Base-by-base conservation (phyloP, 2,888 invertebrate species). In the Amphimallon solstitiale region DNA sequence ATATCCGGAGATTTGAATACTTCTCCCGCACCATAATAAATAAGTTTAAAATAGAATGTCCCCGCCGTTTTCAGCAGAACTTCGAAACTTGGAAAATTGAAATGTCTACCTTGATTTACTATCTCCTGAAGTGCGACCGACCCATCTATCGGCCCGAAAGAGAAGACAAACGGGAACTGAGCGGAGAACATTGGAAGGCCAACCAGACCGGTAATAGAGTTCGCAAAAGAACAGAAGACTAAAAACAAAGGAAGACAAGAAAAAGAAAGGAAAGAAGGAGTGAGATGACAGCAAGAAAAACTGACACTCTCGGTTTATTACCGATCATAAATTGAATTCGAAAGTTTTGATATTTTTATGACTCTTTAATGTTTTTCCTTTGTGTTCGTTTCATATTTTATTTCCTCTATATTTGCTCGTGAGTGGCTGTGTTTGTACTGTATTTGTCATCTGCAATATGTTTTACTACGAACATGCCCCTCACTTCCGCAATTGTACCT, bases 311-410 rank as follows among this genome's bases (percentile, higher is more conserved):
- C 54, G 14, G 66, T 71, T 71, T 71, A 70, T 70, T 68, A 70
- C 68, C 60, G 63, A 65, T 70, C 71, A 69, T 73, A 73, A 71
- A 73, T 73, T 69, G 67, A 68, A 68, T 70, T 65, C 62, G 46
- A 68, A 70, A 69, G 67, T 23, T 74, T 72, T 69, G 73, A 69
- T 72, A 70, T 71, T 74, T 74, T 74, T 74, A 74, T 73, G 68
- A 72, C 71, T 70, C 70, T 72, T 74, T 74, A 73, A 73, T 74
- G 71, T 68, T 71, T 71, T 21, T 40, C 69, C 68, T 69, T 71
- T 69, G 72, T 69, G 69, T 65, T 49, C 59, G 65, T 52, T 70
- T 69, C 68, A 54, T 63, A 63, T 63, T 63, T 63, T 40, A 40
- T 54, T 21, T 19, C 40, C 9, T 9, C 17, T 46, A 9, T 19